Conservation (phyloP, 2,113 vertebrate genomes). For the Coreoperca whiteheadi region DNA sequence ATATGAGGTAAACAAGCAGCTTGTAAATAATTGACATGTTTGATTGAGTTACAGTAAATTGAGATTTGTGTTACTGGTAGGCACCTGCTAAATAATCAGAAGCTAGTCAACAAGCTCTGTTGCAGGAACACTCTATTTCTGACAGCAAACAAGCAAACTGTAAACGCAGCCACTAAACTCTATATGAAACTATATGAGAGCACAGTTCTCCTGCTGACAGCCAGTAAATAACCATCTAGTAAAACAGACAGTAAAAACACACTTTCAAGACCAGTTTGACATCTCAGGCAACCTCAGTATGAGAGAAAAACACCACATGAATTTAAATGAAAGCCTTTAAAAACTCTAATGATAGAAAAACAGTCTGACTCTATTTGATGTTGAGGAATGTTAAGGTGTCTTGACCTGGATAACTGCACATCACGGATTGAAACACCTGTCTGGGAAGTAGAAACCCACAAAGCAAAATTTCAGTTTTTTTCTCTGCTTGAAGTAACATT, state of each 20-base stretch:
- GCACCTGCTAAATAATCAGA: constrained; percentile 41
- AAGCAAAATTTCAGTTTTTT: constrained; percentile 69
- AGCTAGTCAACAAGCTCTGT: constrained; percentile 14
- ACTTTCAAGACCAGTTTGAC: constrained; percentile 61
- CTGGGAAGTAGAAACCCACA: constrained; percentile 80
- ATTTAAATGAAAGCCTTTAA: constrained; percentile 72
- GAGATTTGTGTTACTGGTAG: constrained; percentile 15
- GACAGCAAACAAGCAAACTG: constrained; percentile 48
- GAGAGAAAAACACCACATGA: constrained; percentile 56
- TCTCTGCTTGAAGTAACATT: constrained; percentile 87
- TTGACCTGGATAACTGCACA: constrained; percentile 69
- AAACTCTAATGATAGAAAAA: constrained; percentile 70
- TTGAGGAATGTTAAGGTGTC: constrained; percentile 79
- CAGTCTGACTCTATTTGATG: constrained; percentile 79
- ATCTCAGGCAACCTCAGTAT: constrained; percentile 60
- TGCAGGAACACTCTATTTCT: constrained; percentile 34
- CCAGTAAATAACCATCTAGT: constrained; percentile 70
- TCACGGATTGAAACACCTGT: constrained; percentile 81
- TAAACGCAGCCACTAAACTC: constrained; percentile 32
- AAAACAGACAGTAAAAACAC: constrained; percentile 70
- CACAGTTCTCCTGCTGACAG: constrained; percentile 55
- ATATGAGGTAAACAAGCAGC: constrained; percentile 1
- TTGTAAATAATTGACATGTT: constrained; percentile 37
- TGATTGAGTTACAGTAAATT: constrained; percentile 31
- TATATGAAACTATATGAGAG: constrained; percentile 36